Percentiles rank a stretch among this genome's conserved stretches.
Conservation (phyloP, 2,113 vertebrate species). For the human region DNA sequence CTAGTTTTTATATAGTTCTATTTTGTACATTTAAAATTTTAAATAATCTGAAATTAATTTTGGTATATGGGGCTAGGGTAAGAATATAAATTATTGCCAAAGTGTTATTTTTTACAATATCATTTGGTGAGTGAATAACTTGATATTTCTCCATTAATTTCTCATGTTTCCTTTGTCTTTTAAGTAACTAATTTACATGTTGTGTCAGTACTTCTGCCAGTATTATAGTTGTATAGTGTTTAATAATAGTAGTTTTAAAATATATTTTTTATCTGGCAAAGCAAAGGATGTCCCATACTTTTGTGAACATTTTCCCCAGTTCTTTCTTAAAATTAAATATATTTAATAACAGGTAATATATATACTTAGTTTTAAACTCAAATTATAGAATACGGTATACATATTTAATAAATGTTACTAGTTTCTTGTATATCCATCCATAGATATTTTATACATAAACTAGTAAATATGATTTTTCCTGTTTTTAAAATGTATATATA, state of each 20-base stretch:
- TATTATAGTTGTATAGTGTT: not conserved
- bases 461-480: not conserved
- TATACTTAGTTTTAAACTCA: constrained; percentile 34
- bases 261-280: constrained; percentile 19
- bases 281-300: not conserved
- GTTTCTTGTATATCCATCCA: not conserved
- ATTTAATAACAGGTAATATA: not conserved
- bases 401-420: not conserved
- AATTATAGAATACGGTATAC: not conserved
- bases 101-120: not conserved
- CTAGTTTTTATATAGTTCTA: not conserved
- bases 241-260: not conserved
- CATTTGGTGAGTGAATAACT: not conserved
- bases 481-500: not conserved
- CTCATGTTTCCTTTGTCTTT: not conserved
- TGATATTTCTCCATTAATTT: not conserved
- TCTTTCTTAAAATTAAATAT: constrained; percentile 27
- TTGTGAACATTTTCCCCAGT: not conserved
- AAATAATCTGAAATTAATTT: not conserved
- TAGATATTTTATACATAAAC: not conserved
- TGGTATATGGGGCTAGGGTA: not conserved
- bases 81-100: not conserved
- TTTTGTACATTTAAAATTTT: constrained; percentile 23
- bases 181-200: not conserved
- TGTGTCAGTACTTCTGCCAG: not conserved